These are phyloP conservation scores for Lepeophtheirus nordmannii DNA, from an alignment of 2,888 invertebrate genomes.

Conservation along the genomic window DNA sequence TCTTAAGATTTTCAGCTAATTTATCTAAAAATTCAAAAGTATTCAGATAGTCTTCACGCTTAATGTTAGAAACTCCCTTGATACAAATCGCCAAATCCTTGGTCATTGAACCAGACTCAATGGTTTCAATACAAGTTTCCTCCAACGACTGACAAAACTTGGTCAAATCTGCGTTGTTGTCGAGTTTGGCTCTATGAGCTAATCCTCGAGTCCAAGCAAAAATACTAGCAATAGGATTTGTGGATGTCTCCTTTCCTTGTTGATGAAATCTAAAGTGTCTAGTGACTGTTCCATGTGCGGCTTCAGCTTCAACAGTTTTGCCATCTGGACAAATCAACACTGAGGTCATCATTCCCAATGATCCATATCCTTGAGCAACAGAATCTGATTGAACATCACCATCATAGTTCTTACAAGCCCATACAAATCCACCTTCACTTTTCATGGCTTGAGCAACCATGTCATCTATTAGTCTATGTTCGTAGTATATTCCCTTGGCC, in stretches of 20 bases:
- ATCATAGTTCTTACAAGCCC: conserved; percentile 99
- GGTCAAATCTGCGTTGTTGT: conserved; percentile 57
- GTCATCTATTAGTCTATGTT: conserved; percentile 93
- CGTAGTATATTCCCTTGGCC: conserved; percentile 81
- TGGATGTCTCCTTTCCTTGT: conserved; percentile 86
- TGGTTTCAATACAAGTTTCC: conserved; percentile 78
- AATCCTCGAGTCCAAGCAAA: conserved; percentile 96
- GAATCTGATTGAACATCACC: conserved; percentile 98
- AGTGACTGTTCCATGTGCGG: conserved; percentile 93
- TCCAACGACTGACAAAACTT: conserved; percentile 74
- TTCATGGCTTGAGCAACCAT: conserved; percentile 98
- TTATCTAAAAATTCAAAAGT: conserved; percentile 95
- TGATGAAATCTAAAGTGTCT: conserved; percentile 53
- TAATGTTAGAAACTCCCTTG: conserved; percentile 61
- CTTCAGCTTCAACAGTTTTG: conserved; percentile 92
- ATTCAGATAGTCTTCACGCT: conserved; percentile 73
- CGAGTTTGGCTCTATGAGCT: conserved; percentile 81
- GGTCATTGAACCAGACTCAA: conserved; percentile 88
- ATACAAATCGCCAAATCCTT: conserved; percentile 97
- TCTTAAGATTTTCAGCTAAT: conserved; percentile 69
- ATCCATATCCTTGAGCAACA: conserved; percentile 79
- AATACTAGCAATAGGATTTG: conserved; percentile 96
- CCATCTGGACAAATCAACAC: conserved; percentile 93
- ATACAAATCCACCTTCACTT: conserved; percentile 94
- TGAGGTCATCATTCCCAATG: conserved; percentile 68